Conservation (phyloP, 2,888 invertebrate genomes). For the Zygothrica quintamaculata region DNA sequence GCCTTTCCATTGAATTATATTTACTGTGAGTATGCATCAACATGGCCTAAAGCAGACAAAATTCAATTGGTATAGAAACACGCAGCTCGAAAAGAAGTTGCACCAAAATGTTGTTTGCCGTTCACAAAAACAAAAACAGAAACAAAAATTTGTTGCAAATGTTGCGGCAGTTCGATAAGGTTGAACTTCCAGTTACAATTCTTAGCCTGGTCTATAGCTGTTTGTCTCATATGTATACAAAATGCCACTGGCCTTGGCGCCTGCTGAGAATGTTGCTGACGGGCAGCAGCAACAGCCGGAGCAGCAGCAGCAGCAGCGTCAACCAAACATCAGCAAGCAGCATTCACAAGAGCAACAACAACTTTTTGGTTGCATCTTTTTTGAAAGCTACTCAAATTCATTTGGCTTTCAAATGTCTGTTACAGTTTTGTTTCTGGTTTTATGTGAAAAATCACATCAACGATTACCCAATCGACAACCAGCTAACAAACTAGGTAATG, state of each 20-base stretch:
- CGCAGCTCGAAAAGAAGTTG: conserved; percentile 9
- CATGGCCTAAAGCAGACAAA: conserved; percentile 8
- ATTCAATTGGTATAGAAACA: conserved; percentile 2
- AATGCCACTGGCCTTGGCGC: conserved; percentile 78
- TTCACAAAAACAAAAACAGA: too few species aligned
- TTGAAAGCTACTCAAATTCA: conserved; percentile 71
- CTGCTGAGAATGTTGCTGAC: conserved; percentile 75
- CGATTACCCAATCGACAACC: conserved; percentile 64
- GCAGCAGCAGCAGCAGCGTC: conserved; percentile 31
- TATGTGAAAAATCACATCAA: conserved; percentile 76
- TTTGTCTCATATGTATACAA: conserved; percentile 35
- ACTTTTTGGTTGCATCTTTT: conserved; percentile 48
- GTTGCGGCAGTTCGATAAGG: conserved; percentile 50
- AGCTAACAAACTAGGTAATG: conserved; percentile 58
- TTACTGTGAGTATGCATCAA: conserved; percentile 1
- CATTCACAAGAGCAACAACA: conserved; percentile 30
- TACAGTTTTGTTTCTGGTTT: conserved; percentile 63
- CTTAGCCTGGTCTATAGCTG: not conserved
- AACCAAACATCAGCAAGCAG: conserved; percentile 31
- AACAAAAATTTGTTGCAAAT: conserved; percentile 46
- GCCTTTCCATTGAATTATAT: not conserved
- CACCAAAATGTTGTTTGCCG: conserved; percentile 39
- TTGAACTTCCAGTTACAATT: conserved; percentile 50
- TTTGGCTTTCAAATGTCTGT: conserved; percentile 62
- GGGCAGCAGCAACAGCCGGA: conserved; percentile 30